A percentile compares a stretch with the other conserved stretches of the same genome.
phyloP scores from a whole-genome alignment of 2,797 vertebrate species.

The Mycteria americana region DNA sequence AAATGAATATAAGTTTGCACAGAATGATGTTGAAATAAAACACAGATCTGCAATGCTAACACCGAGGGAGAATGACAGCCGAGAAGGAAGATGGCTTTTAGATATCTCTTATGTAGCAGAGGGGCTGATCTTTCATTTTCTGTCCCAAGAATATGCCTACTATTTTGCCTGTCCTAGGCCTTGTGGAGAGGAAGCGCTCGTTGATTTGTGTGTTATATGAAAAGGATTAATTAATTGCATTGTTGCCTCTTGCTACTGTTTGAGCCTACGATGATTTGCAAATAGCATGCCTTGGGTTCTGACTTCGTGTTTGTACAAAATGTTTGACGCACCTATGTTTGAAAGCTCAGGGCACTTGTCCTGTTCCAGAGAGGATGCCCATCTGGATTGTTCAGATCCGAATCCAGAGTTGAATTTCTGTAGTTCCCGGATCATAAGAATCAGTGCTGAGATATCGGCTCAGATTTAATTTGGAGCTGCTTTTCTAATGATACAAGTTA shows the following conservation, averaged over 20 bases:
- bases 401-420: background rate
- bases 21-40: background rate
- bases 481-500: background rate
- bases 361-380: background rate
- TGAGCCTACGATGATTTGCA: background rate
- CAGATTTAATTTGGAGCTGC: background rate
- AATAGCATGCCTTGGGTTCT: background rate
- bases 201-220: background rate
- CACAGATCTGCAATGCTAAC: background rate
- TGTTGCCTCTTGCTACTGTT: background rate
- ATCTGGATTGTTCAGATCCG: background rate
- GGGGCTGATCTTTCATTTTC: background rate
- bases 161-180: background rate
- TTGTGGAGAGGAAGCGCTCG: background rate
- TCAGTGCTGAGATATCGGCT: background rate
- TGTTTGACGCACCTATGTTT: rapidly evolving
- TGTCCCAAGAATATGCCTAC: background rate
- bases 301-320: background rate
- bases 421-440: background rate
- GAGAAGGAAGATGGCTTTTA: background rate
- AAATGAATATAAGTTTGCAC: background rate
- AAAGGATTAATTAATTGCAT: background rate
- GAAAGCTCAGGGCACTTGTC: background rate
- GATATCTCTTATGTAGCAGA: background rate
- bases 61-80: background rate